phyloP scores from a whole-genome alignment of 2,113 vertebrate species.

The Saguinus imperator region DNA sequence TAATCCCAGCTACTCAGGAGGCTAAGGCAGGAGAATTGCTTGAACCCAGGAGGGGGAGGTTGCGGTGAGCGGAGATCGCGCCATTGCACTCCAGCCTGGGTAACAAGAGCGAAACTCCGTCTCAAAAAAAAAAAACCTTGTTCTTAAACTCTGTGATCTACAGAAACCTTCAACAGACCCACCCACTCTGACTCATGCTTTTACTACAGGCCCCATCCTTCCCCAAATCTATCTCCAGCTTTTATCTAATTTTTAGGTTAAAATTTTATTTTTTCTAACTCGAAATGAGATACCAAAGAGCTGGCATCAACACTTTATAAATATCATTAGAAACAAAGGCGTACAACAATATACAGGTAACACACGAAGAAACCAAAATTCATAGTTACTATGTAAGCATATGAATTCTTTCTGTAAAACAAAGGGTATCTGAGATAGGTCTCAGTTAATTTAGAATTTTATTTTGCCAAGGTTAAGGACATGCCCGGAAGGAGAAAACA shows the following conservation, averaged over 20 bases:
- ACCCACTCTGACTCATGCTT: background rate
- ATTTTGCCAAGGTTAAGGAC: too few species aligned
- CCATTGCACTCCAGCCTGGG: too few species aligned
- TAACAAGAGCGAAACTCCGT: too few species aligned
- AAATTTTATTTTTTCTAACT: background rate
- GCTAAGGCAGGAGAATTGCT: too few species aligned
- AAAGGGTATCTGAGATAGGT: too few species aligned
- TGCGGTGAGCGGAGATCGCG: too few species aligned
- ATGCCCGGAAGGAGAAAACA: too few species aligned
- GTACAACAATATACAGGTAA: background rate
- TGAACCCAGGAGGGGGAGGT: too few species aligned
- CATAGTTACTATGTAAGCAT: background rate
- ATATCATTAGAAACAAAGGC: background rate
- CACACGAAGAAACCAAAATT: background rate
- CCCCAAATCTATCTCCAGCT: background rate
- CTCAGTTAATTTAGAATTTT: too few species aligned
- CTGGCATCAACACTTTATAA: background rate
- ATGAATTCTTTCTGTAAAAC: background rate
- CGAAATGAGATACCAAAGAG: background rate
- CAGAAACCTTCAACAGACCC: background rate
- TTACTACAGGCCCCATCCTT: fast-evolving
- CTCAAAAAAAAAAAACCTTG: background rate
- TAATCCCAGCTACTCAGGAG: too few species aligned
- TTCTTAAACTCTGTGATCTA: background rate
- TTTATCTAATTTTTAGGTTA: background rate